A percentile compares a stretch with the other conserved stretches of the same genome.
phyloP scores from a whole-genome alignment of 2,113 vertebrate species.

The Epinephelus moara region DNA sequence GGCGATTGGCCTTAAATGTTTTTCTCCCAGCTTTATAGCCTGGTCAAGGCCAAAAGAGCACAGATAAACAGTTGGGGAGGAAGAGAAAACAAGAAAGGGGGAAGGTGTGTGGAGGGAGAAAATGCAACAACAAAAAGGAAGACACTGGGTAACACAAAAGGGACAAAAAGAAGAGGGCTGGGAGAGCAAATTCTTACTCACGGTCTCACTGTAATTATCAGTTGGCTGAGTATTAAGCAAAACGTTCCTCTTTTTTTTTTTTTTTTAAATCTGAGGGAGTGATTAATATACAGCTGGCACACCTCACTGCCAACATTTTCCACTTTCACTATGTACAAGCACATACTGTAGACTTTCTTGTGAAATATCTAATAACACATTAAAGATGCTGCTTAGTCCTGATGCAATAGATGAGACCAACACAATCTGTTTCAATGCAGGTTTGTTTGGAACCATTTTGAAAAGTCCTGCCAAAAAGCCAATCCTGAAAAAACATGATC shows the following conservation, averaged over 20 bases:
- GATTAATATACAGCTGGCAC: slow-evolving; percentile 1
- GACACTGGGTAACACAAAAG: not conserved
- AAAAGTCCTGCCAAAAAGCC: not conserved
- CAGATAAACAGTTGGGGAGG: not conserved
- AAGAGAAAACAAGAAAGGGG: not conserved
- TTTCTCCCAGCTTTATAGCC: not conserved
- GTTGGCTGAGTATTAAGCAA: not conserved
- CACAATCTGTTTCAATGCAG: not conserved
- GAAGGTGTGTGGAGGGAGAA: not conserved
- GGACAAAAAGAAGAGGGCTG: not conserved
- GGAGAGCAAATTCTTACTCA: not conserved
- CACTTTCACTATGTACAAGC: not conserved
- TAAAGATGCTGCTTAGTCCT: not conserved
- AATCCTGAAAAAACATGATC: not conserved
- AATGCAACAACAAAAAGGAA: not conserved
- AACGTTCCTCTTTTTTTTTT: not conserved
- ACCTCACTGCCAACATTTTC: not conserved
- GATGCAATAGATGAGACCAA: not conserved
- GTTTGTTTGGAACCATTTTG: not conserved
- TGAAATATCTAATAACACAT: not conserved
- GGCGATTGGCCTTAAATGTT: not conserved
- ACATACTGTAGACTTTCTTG: not conserved
- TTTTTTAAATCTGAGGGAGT: not conserved
- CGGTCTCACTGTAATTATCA: not conserved
- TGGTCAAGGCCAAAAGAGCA: slow-evolving; percentile 21